Base-by-base conservation (phyloP, 2,113 vertebrate genomes). In the Tretioscincus oriximinensis region DNA sequence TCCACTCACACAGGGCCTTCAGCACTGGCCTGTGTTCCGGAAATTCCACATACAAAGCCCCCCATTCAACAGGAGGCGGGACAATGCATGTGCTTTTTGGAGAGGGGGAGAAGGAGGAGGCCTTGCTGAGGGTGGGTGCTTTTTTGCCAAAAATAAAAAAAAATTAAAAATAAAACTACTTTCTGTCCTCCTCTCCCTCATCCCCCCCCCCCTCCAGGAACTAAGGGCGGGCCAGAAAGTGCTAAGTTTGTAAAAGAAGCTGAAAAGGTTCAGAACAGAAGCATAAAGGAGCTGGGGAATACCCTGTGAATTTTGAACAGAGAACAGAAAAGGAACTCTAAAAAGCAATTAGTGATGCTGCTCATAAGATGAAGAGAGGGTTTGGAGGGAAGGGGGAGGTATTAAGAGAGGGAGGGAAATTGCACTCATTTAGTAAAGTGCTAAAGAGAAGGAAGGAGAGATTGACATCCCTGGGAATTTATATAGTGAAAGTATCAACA, bases 311-410 rank as follows among this genome's bases (percentile, higher is more conserved):
- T 96, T 95, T 95, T 96, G 94, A 96, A 94, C 93, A 95, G 94
- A 92, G 90, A 93, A 87, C 84, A 94, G 90, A 94, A 95, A 95
- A 93, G 93, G 88, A 86, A 91, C 87, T 91, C 94, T 93, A 94
- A 96, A 95, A 95, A 96, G 94, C 95, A 96, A 95, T 96, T 96
- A 96, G 95, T 94, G 93, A 95, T 94, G 95, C 93, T 90, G 94
- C 91, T 93, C 92, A 93, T 94, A 78, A 58, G 90, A 91, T 94
- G 93, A 94, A 92, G 94, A 93, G 92, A 85, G 90, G 85, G 90
- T 81, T 85, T 83, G 84, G 88, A 90, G 84, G 77, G 90, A 91
- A 87, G 85, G 87, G 91, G 78, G 82, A 65, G 77, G 65, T 1
- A 74, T 76, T 63, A 90, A 90, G 87, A 78, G 35, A 80, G 64